Conservation (phyloP, 2,888 invertebrate species). For the Aphodius sticticus region DNA sequence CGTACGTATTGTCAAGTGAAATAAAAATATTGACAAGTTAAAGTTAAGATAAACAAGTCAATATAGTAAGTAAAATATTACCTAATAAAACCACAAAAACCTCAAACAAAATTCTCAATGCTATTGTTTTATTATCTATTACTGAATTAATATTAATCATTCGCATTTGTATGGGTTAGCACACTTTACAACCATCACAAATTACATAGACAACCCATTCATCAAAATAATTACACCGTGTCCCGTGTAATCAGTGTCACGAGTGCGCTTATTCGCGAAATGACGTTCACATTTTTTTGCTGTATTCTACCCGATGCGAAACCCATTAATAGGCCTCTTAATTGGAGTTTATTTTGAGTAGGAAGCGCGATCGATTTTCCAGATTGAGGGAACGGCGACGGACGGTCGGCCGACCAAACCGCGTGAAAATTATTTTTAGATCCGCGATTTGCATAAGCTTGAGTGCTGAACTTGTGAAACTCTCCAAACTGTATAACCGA, state of each 20-base stretch:
- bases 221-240: background rate
- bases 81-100: too few species aligned
- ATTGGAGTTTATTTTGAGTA: slow-evolving; percentile 4
- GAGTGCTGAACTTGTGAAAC: background rate
- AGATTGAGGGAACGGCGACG: background rate
- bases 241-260: background rate
- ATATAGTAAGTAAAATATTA: too few species aligned
- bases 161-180: background rate
- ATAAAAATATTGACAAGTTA: too few species aligned
- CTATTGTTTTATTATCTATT: too few species aligned
- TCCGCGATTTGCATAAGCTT: background rate
- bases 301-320: background rate
- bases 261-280: background rate
- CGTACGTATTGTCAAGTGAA: too few species aligned
- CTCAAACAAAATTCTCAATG: too few species aligned
- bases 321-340: slow-evolving; percentile 4
- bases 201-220: background rate
- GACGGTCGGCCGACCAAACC: background rate
- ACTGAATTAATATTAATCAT: too few species aligned
- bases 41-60: too few species aligned
- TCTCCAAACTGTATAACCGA: background rate
- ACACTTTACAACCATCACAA: background rate
- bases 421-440: background rate
- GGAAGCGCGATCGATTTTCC: background rate
- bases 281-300: background rate